Conservation (phyloP, 2,797 vertebrate genomes). For the Spea hammondii region DNA sequence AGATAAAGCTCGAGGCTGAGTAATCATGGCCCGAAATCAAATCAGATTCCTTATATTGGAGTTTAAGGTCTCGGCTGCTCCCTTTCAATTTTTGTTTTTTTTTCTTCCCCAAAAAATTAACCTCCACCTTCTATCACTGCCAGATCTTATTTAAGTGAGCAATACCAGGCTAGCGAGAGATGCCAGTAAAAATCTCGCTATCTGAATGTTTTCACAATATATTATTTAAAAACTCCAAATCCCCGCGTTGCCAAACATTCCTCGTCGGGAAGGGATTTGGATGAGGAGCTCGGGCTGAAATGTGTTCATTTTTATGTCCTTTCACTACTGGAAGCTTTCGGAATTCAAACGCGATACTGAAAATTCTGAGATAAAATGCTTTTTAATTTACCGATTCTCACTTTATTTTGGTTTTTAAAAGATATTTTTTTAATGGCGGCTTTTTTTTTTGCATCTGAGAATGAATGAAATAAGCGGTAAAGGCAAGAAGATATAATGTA, state of each 20-base stretch:
- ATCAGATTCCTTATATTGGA: slow-evolving; percentile 43
- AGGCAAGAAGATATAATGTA: no score
- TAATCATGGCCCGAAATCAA: slow-evolving; percentile 48
- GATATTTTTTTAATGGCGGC: slow-evolving; percentile 17
- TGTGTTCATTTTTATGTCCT: slow-evolving; percentile 44
- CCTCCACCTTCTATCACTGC: slow-evolving; percentile 47
- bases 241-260: slow-evolving; percentile 65
- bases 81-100: background rate
- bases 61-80: slow-evolving; percentile 56
- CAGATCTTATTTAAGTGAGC: slow-evolving; percentile 56
- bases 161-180: slow-evolving; percentile 50
- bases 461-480: no score
- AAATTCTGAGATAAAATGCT: slow-evolving; percentile 39
- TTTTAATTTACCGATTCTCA: slow-evolving; percentile 18
- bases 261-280: slow-evolving; percentile 62
- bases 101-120: slow-evolving; percentile 42
- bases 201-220: slow-evolving; percentile 58
- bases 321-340: slow-evolving; percentile 53
- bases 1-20: slow-evolving; percentile 35
- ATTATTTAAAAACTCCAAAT: slow-evolving; percentile 57
- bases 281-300: slow-evolving; percentile 53
- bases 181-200: slow-evolving; percentile 57
- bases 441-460: background rate
- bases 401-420: slow-evolving; percentile 10
- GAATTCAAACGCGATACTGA: slow-evolving; percentile 55